Evolutionary conservation across 2,888 invertebrate species (phyloP), one percentile per base, ranked within the genome.

Genomic region (Eupithecia centaureata): DNA sequence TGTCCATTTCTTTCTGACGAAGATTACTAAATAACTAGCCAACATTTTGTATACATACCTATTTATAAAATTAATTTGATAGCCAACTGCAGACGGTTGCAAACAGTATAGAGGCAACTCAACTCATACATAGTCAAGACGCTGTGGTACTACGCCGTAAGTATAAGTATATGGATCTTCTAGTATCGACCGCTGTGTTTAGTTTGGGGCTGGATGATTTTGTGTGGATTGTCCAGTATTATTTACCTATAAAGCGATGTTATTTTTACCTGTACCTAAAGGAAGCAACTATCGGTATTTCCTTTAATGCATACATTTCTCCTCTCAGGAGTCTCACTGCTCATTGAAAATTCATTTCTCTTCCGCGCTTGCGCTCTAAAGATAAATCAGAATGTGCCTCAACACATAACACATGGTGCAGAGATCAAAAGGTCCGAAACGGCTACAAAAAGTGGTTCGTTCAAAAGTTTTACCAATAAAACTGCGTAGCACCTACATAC

Each of bases 371-470:
- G 30, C 12, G 28, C 58, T 59, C 35, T 32, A 62, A 58, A 68
- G 52, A 38, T 68, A 65, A 65, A 65, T 62, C 68, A 60, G 42
- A 67, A 62, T 61, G 52, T 57, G 61, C 42, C 57, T 61, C 51
- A 25, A 33, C 51, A 35, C 25, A 73, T 74, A 76, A 75, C 73
- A 67, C 56, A 69, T 65, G 35, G 64, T 67, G 73, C 72, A 75
- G 76, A 77, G 72, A 76, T 75, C 73, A 77, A 81, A 79, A 74
- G 73, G 70, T 72, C 73, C 72, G 73, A 77, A 76, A 75, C 63
- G 71, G 73, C 60, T 73, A 74, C 70, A 76, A 73, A 80, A 77
- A 67, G 73, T 73, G 68, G 64, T 70, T 73, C 10, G 47, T 22
- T 22, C 47, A 22, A 47, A 47, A 47, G 22, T 47, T 22, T 22